Evolutionary conservation across 2,113 vertebrate species (phyloP).

Genomic region (Sula dactylatra): DNA sequence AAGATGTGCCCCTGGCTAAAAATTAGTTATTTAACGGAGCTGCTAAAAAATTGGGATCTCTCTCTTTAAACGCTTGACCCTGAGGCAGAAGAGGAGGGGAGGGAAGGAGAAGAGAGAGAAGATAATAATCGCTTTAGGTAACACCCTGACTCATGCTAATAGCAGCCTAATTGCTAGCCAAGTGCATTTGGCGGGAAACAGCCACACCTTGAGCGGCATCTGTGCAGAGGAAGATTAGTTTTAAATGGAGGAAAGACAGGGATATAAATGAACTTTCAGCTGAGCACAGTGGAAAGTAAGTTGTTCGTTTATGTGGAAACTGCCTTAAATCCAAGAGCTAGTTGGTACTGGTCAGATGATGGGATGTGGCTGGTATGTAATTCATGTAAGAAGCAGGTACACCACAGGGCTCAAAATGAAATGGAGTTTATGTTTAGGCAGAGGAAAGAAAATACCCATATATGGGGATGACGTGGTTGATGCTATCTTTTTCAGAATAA

Average conservation of each 20-base stretch:
- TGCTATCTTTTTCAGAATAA: background rate
- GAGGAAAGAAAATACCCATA: background rate
- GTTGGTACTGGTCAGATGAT: background rate
- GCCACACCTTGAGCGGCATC: constrained; percentile 1
- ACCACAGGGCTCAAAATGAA: background rate
- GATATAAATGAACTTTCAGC: background rate
- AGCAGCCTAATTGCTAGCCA: constrained; percentile 5
- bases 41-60: background rate
- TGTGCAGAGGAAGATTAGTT: background rate
- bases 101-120: background rate
- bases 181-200: background rate
- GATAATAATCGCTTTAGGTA: constrained; percentile 21
- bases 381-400: background rate
- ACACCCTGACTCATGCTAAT: constrained; percentile 21
- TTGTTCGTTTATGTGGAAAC: background rate
- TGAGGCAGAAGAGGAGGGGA: background rate
- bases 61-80: constrained; percentile 24
- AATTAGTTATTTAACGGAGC: background rate
- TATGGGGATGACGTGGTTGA: background rate
- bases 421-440: background rate
- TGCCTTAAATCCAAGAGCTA: background rate
- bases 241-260: background rate
- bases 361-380: background rate
- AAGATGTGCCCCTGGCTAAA: background rate
- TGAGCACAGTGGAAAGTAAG: background rate